Conservation (phyloP, 2,113 vertebrate genomes). For the Narcine bancroftii region DNA sequence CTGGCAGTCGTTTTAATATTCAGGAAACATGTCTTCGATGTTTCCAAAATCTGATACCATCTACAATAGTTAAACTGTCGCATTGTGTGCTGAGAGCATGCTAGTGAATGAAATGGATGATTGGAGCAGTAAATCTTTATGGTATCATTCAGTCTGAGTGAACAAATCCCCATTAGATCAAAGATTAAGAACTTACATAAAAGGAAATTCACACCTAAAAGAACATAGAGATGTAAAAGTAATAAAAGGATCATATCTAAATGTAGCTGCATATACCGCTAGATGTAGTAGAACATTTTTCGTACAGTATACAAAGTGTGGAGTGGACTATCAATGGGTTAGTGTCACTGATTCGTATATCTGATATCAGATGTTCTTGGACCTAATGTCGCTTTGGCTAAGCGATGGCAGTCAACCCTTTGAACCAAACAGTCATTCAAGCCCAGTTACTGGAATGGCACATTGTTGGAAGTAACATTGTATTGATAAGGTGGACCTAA, state of each 20-base stretch:
- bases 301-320: slow-evolving; percentile 45
- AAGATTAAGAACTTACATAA: slow-evolving; percentile 27
- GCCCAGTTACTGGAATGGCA: not conserved
- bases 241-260: slow-evolving; percentile 44
- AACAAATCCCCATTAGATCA: slow-evolving; percentile 26
- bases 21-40: slow-evolving; percentile 36
- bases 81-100: slow-evolving; percentile 41
- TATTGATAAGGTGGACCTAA: not conserved
- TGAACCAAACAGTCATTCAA: not conserved
- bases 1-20: slow-evolving; percentile 34
- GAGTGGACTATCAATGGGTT: slow-evolving; percentile 53
- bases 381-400: not conserved
- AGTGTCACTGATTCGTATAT: not conserved
- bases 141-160: slow-evolving; percentile 34
- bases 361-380: not conserved
- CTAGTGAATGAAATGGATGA: slow-evolving; percentile 39
- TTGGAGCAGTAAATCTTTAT: slow-evolving; percentile 41
- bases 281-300: slow-evolving; percentile 49
- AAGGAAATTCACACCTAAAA: slow-evolving; percentile 45
- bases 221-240: slow-evolving; percentile 42
- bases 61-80: slow-evolving; percentile 39
- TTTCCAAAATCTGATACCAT: slow-evolving; percentile 37
- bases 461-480: not conserved
- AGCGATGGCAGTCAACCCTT: not conserved
- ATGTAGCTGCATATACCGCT: slow-evolving; percentile 45